These are phyloP conservation scores for Aphrophora alni DNA, from an alignment of 2,888 invertebrate species.

Conservation along the genomic window DNA sequence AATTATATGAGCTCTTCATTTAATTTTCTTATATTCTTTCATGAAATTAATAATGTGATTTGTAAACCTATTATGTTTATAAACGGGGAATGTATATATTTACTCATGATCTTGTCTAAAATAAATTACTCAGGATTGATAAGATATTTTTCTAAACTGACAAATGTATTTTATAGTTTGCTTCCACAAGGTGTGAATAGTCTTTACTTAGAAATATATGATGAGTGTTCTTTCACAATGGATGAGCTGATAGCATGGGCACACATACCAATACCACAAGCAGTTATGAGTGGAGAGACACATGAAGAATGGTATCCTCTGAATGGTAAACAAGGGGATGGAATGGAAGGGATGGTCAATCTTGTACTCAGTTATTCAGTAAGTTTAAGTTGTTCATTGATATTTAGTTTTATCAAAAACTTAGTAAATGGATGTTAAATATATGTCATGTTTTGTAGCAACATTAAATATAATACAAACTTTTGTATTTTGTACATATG, in stretches of 20 bases:
- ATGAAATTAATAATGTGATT: no score
- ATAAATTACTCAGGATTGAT: no score
- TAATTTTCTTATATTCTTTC: no score
- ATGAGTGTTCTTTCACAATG: constrained; percentile 95
- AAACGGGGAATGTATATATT: no score
- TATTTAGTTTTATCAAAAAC: not conserved
- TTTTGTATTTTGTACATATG: no score
- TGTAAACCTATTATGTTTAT: no score
- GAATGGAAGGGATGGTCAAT: constrained; percentile 91
- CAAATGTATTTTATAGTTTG: constrained; percentile 62
- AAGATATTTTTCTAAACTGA: no score
- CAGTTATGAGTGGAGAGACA: constrained; percentile 85
- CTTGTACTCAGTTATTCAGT: constrained; percentile 83
- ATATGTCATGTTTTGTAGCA: not conserved
- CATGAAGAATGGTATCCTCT: constrained; percentile 95
- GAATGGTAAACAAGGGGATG: constrained; percentile 94
- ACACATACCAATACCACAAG: constrained; percentile 84
- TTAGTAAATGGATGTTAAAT: not conserved
- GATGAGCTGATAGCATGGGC: constrained; percentile 97
- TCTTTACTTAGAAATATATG: constrained; percentile 92
- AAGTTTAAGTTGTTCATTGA: constrained; percentile 55
- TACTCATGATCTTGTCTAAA: no score
- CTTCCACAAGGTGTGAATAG: constrained; percentile 88
- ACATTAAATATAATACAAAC: not conserved
- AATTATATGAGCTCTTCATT: no score